Evolutionary conservation across 2,113 vertebrate species (phyloP), one percentile per base, ranked within the genome.

Genomic region (Rhinogobius similis): DNA sequence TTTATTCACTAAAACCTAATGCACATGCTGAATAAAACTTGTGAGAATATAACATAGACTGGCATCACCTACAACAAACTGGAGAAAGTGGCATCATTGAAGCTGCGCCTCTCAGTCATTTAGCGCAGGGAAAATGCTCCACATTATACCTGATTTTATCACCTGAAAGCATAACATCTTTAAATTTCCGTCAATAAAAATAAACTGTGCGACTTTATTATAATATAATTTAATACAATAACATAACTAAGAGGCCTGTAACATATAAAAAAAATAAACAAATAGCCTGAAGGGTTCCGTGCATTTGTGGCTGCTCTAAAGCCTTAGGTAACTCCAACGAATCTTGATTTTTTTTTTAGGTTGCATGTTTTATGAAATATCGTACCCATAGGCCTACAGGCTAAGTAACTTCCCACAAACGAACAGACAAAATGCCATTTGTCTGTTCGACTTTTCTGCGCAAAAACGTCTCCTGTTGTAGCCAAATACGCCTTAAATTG

Each of bases 41-140:
- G n/a, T n/a, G n/a, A n/a, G n/a, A n/a, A n/a, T n/a, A n/a, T n/a
- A n/a, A n/a, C 13, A 29, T 16, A 77, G 61, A 26, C 67, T 68
- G 64, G 66, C 68, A 32, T 59, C 9, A 58, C 56, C 69, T 43
- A 72, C 73, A 71, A 65, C 68, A 36, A 59, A 38, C n/a, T 4
- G 61, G 46, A 2, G 52, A 52, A 55, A 71, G 79, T 56, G 73
- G 14, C 24, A 24, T 65, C 36, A 5, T 76, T 80, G 83, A 93
- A 93, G 93, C 93, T 94, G 93, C 86, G 70, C 82, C 74, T 86
- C 86, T 86, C 86, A 72, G 74, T 90, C 88, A 63, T 46, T 46
- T 10, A 72, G 77, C 67, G 0, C 24, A 44, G 59, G 63, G 4
- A 43, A 74, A 77, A 68, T 48, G 70, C 73, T 56, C 38, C 75